A percentile compares a stretch with the other conserved stretches of the same genome.
phyloP scores from a whole-genome alignment of 2,797 vertebrate genomes.

The Pseudomugil tenellus region DNA sequence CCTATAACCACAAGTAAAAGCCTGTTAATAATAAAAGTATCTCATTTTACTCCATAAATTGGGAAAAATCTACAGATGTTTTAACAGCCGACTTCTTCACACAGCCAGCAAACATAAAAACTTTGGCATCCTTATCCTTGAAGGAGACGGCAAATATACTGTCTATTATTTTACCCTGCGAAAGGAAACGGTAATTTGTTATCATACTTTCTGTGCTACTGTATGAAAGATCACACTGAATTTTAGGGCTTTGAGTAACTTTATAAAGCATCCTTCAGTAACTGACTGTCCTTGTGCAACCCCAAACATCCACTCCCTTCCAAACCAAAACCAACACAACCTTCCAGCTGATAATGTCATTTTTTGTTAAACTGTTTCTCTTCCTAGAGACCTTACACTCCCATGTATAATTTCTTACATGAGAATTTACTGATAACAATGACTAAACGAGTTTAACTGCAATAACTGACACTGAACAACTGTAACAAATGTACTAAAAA shows the following conservation, averaged over 20 bases:
- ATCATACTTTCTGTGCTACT: conserved; percentile 50
- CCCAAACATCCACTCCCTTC: conserved; percentile 55
- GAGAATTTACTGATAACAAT: conserved; percentile 6
- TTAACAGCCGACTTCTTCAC: not conserved
- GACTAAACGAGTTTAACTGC: not conserved
- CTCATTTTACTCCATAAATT: not conserved
- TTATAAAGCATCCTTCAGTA: conserved; percentile 43
- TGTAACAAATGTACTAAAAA: conserved; percentile 18
- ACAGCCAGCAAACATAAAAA: conserved; percentile 21
- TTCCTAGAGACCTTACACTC: conserved; percentile 9
- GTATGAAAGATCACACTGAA: conserved; percentile 52
- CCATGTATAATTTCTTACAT: not conserved
- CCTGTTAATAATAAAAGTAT: not conserved
- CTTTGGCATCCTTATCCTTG: conserved; percentile 13
- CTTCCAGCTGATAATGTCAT: conserved; percentile 46
- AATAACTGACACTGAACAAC: not conserved
- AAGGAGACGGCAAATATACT: conserved; percentile 43
- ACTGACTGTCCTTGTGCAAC: conserved; percentile 53
- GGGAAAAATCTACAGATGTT: conserved; percentile 13
- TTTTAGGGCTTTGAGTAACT: conserved; percentile 43
- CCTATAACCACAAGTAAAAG: not conserved
- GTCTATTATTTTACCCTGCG: conserved; percentile 25
- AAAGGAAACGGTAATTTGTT: conserved; percentile 50
- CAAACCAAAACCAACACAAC: conserved; percentile 55
- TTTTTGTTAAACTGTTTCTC: conserved; percentile 35